A percentile compares a stretch with the other conserved stretches of the same genome.
Evolutionary conservation across 2,888 invertebrate species (phyloP).

Genomic region (Hesperia comma): DNA sequence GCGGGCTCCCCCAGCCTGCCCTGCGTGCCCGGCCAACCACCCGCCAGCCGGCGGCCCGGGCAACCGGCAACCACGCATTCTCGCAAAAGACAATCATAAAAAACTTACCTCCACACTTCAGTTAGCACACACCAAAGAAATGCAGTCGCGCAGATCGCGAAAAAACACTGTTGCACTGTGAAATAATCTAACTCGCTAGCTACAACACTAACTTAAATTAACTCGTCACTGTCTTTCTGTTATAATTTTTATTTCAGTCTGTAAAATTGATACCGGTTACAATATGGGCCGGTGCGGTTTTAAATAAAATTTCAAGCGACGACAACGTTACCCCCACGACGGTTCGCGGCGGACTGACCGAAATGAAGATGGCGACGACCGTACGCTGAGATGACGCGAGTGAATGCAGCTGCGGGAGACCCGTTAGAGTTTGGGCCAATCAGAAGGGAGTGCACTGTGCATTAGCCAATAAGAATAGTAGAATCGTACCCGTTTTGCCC

Average conservation of each 20-base stretch:
- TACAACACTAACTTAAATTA: slow-evolving; percentile 68
- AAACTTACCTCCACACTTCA: slow-evolving; percentile 79
- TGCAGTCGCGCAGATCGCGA: slow-evolving; percentile 75
- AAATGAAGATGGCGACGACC: slow-evolving; percentile 70
- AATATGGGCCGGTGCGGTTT: slow-evolving; percentile 57
- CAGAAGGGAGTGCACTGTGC: slow-evolving; percentile 41
- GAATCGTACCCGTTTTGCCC: slow-evolving; percentile 54
- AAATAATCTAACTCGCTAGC: slow-evolving; percentile 56
- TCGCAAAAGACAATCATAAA: slow-evolving; percentile 55
- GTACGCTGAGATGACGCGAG: slow-evolving; percentile 62
- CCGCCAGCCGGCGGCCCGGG: slow-evolving; percentile 41
- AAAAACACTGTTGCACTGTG: slow-evolving; percentile 72
- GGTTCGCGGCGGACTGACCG: slow-evolving; percentile 77
- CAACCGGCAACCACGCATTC: slow-evolving; percentile 47
- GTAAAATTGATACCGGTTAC: slow-evolving; percentile 56
- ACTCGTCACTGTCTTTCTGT: slow-evolving; percentile 64
- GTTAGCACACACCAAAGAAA: slow-evolving; percentile 71
- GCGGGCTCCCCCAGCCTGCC: slow-evolving; percentile 65
- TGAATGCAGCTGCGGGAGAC: slow-evolving; percentile 65
- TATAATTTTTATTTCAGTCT: slow-evolving; percentile 46
- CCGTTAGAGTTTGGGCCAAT: slow-evolving; percentile 66
- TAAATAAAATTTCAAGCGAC: slow-evolving; percentile 48
- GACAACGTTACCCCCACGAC: slow-evolving; percentile 62
- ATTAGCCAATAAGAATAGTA: slow-evolving; percentile 55
- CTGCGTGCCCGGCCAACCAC: slow-evolving; percentile 56